Base-by-base conservation (phyloP, 1,140 invertebrate genomes). In the Hylyphantes graminicola region DNA sequence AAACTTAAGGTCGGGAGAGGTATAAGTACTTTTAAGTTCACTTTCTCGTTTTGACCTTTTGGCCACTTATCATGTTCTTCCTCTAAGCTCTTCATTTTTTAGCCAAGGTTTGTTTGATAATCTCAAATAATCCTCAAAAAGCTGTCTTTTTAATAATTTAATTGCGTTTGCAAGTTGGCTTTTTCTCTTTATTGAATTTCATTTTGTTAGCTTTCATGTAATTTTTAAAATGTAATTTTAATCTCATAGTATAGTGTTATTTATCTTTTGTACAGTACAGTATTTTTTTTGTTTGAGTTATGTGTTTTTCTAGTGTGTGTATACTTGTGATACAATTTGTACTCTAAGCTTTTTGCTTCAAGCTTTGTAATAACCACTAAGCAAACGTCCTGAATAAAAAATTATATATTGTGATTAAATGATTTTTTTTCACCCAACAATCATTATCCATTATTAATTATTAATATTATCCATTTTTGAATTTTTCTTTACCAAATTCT, bases 311-410 rank as follows among this genome's bases (percentile, higher is more conserved):
- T 35, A 35, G 35, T 51, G 48, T 13, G 48, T 15, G 19, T 70
- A 68, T 51, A 51, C 53, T 17, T 70, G 67, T 70, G 67, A 70
- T 70, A 70, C 50, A 51, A 48, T 70, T 70, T 70, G 48, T 70
- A 70, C 48, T 70, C 48, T 51, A 70, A 70, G 67, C 67, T 70
- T 70, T 50, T 70, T 48, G 48, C 53, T 70, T 51, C 53, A 70
- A 50, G 67, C 67, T 70, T 53, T 70, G 50, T 70, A 70, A 35
- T 53, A 70, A 70, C 67, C 53, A 70, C 53, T 35, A 35, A 35
- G 35, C 48, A 70, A 21, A 70, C 67, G 67, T 70, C 67, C 67
- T 51, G 17, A 70, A 70, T 70, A 70, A 70, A 70, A 70, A 70
- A n/a, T 51, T 35, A 48, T 70, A 70, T 70, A 70, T 70, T 70